phyloP scores from a whole-genome alignment of 2,888 invertebrate species.

The Endomychus coccineus region DNA sequence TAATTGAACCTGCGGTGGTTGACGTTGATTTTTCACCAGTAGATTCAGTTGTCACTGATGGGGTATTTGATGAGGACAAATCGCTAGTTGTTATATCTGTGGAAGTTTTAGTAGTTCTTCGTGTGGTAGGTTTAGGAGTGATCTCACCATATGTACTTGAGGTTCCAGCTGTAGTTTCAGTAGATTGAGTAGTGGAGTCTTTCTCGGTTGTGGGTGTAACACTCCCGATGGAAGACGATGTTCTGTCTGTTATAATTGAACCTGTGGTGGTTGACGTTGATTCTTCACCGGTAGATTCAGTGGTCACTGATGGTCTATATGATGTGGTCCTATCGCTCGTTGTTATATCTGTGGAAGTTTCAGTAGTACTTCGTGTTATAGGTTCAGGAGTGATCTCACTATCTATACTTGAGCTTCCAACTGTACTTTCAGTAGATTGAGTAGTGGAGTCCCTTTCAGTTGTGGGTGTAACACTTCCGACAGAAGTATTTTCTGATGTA shows the following conservation, averaged over 20 bases:
- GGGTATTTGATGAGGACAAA: background rate
- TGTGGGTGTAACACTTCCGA: background rate
- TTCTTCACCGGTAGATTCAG: background rate
- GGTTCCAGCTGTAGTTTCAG: background rate
- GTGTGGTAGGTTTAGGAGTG: background rate
- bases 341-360: background rate
- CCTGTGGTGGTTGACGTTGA: too few species aligned
- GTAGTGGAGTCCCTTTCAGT: background rate
- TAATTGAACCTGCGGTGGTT: background rate
- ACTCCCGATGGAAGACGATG: background rate
- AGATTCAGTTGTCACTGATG: background rate
- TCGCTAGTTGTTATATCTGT: background rate
- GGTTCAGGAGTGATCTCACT: background rate
- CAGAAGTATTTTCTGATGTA: background rate
- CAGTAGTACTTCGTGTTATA: conserved; percentile 2
- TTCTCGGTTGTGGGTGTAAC: background rate
- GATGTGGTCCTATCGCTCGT: too few species aligned
- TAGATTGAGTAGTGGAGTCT: background rate
- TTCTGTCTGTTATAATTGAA: background rate
- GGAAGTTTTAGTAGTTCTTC: background rate
- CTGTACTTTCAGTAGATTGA: background rate
- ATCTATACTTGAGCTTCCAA: too few species aligned
- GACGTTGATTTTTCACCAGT: background rate
- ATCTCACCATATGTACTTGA: background rate
- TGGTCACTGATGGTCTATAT: background rate